phyloP scores from a whole-genome alignment of 2,888 invertebrate species.

The Phortica magna region DNA sequence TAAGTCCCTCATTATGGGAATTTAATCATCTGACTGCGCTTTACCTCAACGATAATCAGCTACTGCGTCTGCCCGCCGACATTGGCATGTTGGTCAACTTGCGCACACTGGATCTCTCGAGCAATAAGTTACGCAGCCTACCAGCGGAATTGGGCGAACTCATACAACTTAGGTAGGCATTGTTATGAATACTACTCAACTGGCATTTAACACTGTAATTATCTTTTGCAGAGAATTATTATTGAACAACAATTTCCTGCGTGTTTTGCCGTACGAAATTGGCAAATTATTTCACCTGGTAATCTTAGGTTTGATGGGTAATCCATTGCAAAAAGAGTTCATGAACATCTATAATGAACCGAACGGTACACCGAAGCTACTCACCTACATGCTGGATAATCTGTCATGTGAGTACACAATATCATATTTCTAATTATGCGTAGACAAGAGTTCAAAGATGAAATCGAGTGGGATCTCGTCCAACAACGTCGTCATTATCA shows the following conservation, averaged over 20 bases:
- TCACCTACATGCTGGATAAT: slow-evolving; percentile 97
- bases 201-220: too few relatives aligned
- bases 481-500: too few relatives aligned
- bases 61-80: slow-evolving; percentile 94
- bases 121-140: slow-evolving; percentile 95
- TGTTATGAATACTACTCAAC: too few relatives aligned
- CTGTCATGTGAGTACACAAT: slow-evolving; percentile 87
- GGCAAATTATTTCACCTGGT: slow-evolving; percentile 98
- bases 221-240: slow-evolving; percentile 88
- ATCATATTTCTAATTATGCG: not conserved
- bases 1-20: slow-evolving; percentile 95
- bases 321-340: slow-evolving; percentile 96
- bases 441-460: not conserved
- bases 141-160: slow-evolving; percentile 98
- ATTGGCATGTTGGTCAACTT: slow-evolving; percentile 91
- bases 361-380: slow-evolving; percentile 95
- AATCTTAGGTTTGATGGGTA: slow-evolving; percentile 93
- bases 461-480: too few relatives aligned
- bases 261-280: slow-evolving; percentile 96
- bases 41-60: slow-evolving; percentile 96
- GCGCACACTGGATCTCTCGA: slow-evolving; percentile 93
- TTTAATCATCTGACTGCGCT: slow-evolving; percentile 94
- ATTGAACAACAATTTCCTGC: slow-evolving; percentile 95
- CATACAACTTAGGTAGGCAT: slow-evolving; percentile 89
- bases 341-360: slow-evolving; percentile 93